Conservation (phyloP, 2,113 vertebrate species). For the Corythaixoides concolor region DNA sequence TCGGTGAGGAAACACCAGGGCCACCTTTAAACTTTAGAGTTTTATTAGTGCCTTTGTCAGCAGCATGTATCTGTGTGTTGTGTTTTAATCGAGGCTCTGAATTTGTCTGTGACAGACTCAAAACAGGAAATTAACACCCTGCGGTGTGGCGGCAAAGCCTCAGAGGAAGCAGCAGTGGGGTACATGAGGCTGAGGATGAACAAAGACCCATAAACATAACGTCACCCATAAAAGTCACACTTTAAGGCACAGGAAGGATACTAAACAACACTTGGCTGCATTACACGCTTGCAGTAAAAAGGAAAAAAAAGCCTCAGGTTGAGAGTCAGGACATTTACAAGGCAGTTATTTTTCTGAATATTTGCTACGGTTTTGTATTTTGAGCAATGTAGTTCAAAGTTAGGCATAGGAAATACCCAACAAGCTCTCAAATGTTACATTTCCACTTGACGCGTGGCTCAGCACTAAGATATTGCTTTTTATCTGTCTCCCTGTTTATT, state of each 20-base stretch:
- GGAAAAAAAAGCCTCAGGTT: not conserved
- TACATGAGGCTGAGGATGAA: slow-evolving; percentile 48
- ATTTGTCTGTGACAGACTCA: slow-evolving; percentile 60
- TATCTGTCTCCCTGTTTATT: slow-evolving; percentile 28
- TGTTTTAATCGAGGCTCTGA: slow-evolving; percentile 53
- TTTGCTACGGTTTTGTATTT: not conserved
- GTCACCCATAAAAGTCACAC: slow-evolving; percentile 68
- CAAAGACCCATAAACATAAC: slow-evolving; percentile 66
- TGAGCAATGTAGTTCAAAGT: not conserved
- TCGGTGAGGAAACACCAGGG: slow-evolving; percentile 50
- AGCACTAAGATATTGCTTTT: not conserved
- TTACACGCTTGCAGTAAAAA: not conserved
- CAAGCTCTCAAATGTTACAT: not conserved
- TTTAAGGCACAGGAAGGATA: slow-evolving; percentile 68
- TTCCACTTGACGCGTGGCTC: not conserved
- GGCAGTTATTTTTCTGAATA: not conserved
- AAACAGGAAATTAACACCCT: slow-evolving; percentile 77
- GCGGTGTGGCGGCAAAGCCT: slow-evolving; percentile 55
- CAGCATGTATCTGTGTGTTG: slow-evolving; percentile 35
- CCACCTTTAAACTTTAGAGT: slow-evolving; percentile 61
- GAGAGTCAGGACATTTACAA: not conserved
- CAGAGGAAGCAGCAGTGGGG: slow-evolving; percentile 64
- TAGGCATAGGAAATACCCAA: not conserved
- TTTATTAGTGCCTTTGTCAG: slow-evolving; percentile 68
- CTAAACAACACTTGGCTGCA: slow-evolving; percentile 43